Percentiles rank a stretch among this genome's conserved stretches.
Evolutionary conservation across 2,797 vertebrate species (phyloP).

Genomic region (Oophaga sylvatica): DNA sequence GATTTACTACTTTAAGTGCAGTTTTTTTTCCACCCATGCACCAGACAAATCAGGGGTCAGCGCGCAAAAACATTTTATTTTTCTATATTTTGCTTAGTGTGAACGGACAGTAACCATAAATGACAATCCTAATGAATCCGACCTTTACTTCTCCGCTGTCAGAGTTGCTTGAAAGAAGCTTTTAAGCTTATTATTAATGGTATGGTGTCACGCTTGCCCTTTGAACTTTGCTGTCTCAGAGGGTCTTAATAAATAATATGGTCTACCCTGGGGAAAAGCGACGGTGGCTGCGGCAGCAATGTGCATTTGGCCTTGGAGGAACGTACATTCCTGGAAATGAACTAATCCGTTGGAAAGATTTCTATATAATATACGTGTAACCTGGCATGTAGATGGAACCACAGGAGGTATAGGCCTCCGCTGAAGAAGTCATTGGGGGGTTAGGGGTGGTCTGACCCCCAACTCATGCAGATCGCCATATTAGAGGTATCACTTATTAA

Average conservation of each 20-base stretch:
- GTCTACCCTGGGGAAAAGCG: not conserved
- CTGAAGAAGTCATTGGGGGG: not conserved
- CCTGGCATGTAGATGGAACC: not conserved
- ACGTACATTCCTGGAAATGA: not conserved
- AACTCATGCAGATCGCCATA: not conserved
- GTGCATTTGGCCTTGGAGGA: conserved; percentile 7
- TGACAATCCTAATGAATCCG: not conserved
- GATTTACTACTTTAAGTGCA: not conserved
- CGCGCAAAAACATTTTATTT: not conserved
- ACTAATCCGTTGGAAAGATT: not conserved
- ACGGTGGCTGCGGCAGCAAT: not conserved
- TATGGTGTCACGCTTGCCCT: conserved; percentile 39
- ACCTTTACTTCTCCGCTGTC: conserved; percentile 19
- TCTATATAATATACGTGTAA: not conserved
- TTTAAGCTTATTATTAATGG: conserved; percentile 40
- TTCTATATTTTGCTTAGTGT: not conserved
- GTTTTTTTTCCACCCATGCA: not conserved
- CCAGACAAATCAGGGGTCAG: not conserved
- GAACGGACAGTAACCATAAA: not conserved
- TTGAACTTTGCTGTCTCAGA: conserved; percentile 21
- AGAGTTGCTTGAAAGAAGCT: conserved; percentile 35
- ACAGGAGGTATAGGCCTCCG: not conserved
- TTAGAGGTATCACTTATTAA: not conserved
- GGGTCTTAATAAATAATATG: conserved; percentile 7
- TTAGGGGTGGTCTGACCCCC: not conserved